phyloP scores from a whole-genome alignment of 92 coral and sea anemone species.

The Epizoanthus ramosus region DNA sequence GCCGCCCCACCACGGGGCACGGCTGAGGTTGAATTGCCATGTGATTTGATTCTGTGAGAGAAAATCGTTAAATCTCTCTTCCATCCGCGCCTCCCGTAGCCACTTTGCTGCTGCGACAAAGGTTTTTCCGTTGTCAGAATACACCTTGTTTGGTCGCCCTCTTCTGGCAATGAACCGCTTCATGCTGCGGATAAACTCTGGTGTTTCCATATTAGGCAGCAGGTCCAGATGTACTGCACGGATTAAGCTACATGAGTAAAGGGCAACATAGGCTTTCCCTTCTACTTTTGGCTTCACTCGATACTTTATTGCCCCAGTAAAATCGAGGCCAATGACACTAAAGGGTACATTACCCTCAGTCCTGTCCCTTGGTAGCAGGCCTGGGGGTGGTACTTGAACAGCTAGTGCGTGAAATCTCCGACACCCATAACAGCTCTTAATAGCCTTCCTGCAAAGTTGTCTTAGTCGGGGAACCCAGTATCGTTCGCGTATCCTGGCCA shows the following conservation, averaged over 20 bases:
- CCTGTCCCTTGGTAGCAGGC: not conserved
- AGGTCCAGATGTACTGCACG: constrained; percentile 1
- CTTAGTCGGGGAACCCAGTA: constrained; percentile 4
- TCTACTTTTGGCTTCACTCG: not conserved
- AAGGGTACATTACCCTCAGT: constrained; percentile 9
- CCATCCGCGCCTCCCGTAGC: not conserved
- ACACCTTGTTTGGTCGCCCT: not conserved
- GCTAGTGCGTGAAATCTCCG: constrained; percentile 11
- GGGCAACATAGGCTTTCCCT: not conserved
- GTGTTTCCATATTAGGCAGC: not conserved
- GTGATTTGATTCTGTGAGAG: not conserved
- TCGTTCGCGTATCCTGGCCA: not conserved
- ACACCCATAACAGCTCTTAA: not conserved
- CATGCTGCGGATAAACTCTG: not conserved
- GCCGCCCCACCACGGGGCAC: constrained; percentile 1
- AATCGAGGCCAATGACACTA: not conserved
- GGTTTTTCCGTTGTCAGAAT: constrained; percentile 2
- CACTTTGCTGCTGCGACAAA: constrained; percentile 6
- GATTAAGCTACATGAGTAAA: not conserved
- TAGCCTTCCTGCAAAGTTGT: not conserved
- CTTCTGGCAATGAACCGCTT: not conserved
- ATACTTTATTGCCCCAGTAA: not conserved
- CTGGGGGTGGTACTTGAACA: not conserved
- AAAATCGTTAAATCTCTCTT: not conserved
- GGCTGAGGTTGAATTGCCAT: not conserved